Conservation (phyloP, 1,140 invertebrate species). For the Papilio glaucus region DNA sequence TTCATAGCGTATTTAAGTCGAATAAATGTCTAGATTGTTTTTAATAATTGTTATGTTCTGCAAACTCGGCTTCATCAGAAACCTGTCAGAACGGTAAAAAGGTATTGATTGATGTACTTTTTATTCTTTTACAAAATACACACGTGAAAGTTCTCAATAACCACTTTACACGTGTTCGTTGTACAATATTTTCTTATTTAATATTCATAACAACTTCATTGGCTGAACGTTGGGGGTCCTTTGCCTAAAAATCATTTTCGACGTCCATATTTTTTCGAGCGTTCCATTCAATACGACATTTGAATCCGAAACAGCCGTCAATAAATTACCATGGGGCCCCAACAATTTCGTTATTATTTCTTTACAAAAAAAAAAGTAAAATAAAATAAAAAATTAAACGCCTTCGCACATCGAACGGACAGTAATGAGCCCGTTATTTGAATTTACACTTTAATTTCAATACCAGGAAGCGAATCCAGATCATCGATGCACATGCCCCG, state of each 20-base stretch:
- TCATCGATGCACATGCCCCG: constrained; percentile 21
- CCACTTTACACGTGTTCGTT: background rate
- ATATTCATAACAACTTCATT: constrained; percentile 31
- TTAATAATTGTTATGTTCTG: background rate
- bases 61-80: background rate
- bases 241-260: constrained; percentile 36
- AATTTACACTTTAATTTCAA: constrained; percentile 39
- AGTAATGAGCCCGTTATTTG: constrained; percentile 36
- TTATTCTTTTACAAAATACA: background rate
- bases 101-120: background rate
- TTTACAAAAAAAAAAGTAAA: constrained; percentile 4
- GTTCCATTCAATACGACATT: constrained; percentile 39
- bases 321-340: constrained; percentile 27
- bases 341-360: constrained; percentile 33
- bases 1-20: no score
- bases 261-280: constrained; percentile 33
- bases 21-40: background rate
- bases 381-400: constrained; percentile 4
- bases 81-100: background rate
- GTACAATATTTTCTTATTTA: background rate
- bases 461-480: constrained; percentile 37
- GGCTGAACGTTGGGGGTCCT: constrained; percentile 31
- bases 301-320: constrained; percentile 32
- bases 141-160: background rate
- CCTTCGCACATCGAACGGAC: constrained; percentile 5